A percentile compares a stretch with the other conserved stretches of the same genome.
Evolutionary conservation across 2,797 vertebrate species (phyloP).

Genomic region (Fundulus diaphanus): DNA sequence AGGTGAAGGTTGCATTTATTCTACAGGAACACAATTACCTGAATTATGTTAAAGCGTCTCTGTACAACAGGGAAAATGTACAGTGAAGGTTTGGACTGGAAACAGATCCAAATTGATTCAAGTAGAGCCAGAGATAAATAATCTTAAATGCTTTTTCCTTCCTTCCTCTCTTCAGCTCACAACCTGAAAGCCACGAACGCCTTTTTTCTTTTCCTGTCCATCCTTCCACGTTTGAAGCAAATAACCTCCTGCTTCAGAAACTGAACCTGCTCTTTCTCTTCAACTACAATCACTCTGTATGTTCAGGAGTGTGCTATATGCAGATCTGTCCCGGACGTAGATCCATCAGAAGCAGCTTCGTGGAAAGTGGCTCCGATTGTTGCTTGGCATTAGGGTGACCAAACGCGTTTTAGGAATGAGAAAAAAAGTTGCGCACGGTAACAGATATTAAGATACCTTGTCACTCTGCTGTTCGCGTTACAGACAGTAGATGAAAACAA

Average conservation of each 20-base stretch:
- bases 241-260: not conserved
- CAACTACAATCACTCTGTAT: not conserved
- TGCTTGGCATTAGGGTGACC: not conserved
- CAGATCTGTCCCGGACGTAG: not conserved
- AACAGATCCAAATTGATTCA: not conserved
- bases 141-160: too few relatives aligned
- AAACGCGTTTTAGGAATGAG: too few relatives aligned
- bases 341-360: constrained; percentile 2
- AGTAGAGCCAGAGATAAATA: too few relatives aligned
- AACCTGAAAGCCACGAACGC: too few relatives aligned
- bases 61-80: too few relatives aligned
- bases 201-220: too few relatives aligned
- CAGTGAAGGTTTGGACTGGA: too few relatives aligned
- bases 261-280: not conserved
- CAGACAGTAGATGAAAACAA: too few relatives aligned
- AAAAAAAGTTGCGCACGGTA: too few relatives aligned
- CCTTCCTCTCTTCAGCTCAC: too few relatives aligned
- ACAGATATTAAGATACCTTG: too few relatives aligned
- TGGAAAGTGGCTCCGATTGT: not conserved
- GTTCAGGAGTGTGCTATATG: not conserved
- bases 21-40: not conserved
- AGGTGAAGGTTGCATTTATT: not conserved
- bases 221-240: not conserved
- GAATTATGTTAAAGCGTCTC: not conserved
- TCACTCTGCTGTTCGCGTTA: too few relatives aligned